Evolutionary conservation across 2,888 invertebrate species (phyloP).

Genomic region (Diarsia rubi): DNA sequence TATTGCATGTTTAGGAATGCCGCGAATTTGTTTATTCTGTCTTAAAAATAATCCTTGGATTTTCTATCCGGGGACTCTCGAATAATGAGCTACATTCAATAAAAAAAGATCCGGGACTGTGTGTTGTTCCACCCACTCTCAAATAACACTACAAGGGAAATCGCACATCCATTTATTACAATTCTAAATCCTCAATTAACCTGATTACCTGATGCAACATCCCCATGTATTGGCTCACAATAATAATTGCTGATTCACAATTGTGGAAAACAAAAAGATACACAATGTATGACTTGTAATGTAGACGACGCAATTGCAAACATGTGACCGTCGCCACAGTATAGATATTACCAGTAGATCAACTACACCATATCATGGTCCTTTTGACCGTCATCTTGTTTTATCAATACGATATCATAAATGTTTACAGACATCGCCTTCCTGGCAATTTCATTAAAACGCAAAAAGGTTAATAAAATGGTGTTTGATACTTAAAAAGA

Average conservation of each 20-base stretch:
- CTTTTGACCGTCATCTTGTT: not conserved
- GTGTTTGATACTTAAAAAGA: too few species aligned
- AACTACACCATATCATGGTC: not conserved
- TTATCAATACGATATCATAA: not conserved
- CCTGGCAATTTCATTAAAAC: not conserved
- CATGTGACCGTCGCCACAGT: slow-evolving; percentile 47
- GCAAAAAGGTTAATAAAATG: not conserved
- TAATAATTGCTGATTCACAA: slow-evolving; percentile 30
- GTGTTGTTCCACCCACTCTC: not conserved
- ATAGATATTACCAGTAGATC: not conserved
- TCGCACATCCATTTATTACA: slow-evolving; percentile 18
- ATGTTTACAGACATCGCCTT: not conserved
- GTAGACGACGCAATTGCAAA: slow-evolving; percentile 37
- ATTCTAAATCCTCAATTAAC: slow-evolving; percentile 34
- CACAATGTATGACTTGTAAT: slow-evolving; percentile 23
- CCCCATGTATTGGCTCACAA: slow-evolving; percentile 31
- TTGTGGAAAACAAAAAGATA: slow-evolving; percentile 32
- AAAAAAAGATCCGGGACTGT: not conserved
- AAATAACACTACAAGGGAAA: slow-evolving; percentile 2
- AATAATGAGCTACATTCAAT: not conserved
- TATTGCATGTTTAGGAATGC: not conserved
- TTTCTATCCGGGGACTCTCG: too few species aligned
- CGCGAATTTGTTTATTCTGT: too few species aligned
- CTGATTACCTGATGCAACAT: slow-evolving; percentile 51
- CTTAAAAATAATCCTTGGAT: too few species aligned